Evolutionary conservation across 2,797 vertebrate genomes (phyloP).

Genomic region (Pseudochirops cupreus): DNA sequence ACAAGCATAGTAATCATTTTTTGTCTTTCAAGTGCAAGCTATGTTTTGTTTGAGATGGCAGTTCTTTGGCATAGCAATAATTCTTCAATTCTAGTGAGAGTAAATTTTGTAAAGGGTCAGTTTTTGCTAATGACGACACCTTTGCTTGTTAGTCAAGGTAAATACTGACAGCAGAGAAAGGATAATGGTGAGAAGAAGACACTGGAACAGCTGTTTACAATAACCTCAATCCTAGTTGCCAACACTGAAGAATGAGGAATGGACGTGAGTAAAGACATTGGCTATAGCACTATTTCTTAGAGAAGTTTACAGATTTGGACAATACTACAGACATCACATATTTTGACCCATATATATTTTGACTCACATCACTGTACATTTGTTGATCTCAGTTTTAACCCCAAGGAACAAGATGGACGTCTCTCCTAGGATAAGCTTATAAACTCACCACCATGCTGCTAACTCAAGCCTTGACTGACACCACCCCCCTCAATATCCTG

Average conservation of each 20-base stretch:
- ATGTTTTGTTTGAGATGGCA: conserved; percentile 65
- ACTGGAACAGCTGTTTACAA: not conserved
- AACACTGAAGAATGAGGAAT: not conserved
- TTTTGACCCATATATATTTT: not conserved
- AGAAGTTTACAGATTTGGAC: not conserved
- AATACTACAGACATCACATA: not conserved
- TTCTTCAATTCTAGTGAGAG: conserved; percentile 61
- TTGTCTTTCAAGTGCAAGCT: conserved; percentile 65
- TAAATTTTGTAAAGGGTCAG: conserved; percentile 58
- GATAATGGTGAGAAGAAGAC: not conserved
- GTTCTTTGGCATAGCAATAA: conserved; percentile 59
- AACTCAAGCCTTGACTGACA: not conserved
- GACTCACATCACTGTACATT: not conserved
- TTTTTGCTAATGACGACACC: conserved; percentile 41
- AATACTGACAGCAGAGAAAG: not conserved
- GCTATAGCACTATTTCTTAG: not conserved
- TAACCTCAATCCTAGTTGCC: not conserved
- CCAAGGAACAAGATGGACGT: not conserved
- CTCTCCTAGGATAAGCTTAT: not conserved
- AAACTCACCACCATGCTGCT: not conserved
- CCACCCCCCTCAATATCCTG: not conserved
- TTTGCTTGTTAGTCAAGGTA: not conserved
- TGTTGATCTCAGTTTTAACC: not conserved
- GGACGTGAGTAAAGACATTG: not conserved
- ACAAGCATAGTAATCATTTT: conserved; percentile 69